Base-by-base conservation (phyloP, 2,888 invertebrate species). In the Bombylius discolor region DNA sequence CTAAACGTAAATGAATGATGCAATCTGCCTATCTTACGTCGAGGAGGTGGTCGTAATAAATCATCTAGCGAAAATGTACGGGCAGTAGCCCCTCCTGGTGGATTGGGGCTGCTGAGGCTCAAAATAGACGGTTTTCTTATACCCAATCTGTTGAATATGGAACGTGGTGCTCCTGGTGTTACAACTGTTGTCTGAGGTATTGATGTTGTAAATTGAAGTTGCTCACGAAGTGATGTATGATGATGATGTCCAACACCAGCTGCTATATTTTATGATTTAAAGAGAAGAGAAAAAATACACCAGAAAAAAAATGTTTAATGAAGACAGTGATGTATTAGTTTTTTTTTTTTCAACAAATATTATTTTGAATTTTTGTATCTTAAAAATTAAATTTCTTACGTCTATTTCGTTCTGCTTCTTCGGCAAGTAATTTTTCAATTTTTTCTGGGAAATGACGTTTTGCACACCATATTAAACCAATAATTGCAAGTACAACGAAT, bases 41-140 rank as follows among this genome's bases (percentile, higher is more conserved):
- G 82, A 76, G 83, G 82, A 78, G 82, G 83, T 77, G 85, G 84
- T 80, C 85, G 84, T 80, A 88, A 84, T 77, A 88, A 83, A 84
- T 88, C 87, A 81, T 88, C 88, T 81, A 87, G 82, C 81, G 87
- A 87, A 82, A 87, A 87, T 75, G 88, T 87, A 79, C 87, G 81
- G 75, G 84, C 83, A 75, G 85, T 81, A 68, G 81, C 78, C 75
- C 81, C 81, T 65, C 77, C 76, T 64, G 74, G 65, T 63, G 69
- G 68, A 65, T 71, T 70, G 78, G 80, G 78, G 77, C 82, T 79
- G 81, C 85, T 82, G 77, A 86, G 82, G 78, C 86, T 86, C 77
- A 87, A 80, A 78, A 87, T 82, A 75, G 87, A 88, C 77, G 87
- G 86, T 83, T 88, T 89, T 80, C 88, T 84, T 78, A 88, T 86